Evolutionary conservation across 2,113 vertebrate species (phyloP).

Genomic region (Seriola quinqueradiata): DNA sequence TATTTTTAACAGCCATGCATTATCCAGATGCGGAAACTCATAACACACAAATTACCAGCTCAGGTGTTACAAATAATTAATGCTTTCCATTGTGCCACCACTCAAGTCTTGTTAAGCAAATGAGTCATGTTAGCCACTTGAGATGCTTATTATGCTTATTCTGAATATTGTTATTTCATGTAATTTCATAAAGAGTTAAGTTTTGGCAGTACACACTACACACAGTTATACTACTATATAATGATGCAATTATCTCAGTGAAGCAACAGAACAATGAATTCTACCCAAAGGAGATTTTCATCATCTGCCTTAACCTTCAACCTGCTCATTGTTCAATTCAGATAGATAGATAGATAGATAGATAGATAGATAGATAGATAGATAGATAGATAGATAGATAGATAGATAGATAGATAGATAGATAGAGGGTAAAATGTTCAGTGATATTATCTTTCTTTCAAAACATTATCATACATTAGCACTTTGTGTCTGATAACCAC

Average conservation of each 20-base stretch:
- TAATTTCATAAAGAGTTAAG: slow-evolving; percentile 19
- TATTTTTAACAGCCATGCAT: slow-evolving; percentile 63
- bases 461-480: slow-evolving; percentile 47
- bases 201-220: not conserved
- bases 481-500: slow-evolving; percentile 59
- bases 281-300: not conserved
- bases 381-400: slow-evolving; percentile 36
- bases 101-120: slow-evolving; percentile 47
- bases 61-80: slow-evolving; percentile 55
- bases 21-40: slow-evolving; percentile 55
- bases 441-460: not conserved
- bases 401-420: slow-evolving; percentile 17
- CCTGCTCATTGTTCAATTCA: not conserved
- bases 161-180: slow-evolving; percentile 21
- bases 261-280: not conserved
- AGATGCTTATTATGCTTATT: slow-evolving; percentile 21
- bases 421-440: not conserved
- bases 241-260: not conserved
- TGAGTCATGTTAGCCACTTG: slow-evolving; percentile 37
- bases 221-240: not conserved
- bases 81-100: slow-evolving; percentile 39
- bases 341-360: no score
- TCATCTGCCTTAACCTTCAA: not conserved
- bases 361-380: not conserved
- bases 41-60: slow-evolving; percentile 49